A percentile compares a stretch with the other conserved stretches of the same genome.
Conservation (phyloP, 2,888 invertebrate species). For the Neuroscelio doddi region DNA sequence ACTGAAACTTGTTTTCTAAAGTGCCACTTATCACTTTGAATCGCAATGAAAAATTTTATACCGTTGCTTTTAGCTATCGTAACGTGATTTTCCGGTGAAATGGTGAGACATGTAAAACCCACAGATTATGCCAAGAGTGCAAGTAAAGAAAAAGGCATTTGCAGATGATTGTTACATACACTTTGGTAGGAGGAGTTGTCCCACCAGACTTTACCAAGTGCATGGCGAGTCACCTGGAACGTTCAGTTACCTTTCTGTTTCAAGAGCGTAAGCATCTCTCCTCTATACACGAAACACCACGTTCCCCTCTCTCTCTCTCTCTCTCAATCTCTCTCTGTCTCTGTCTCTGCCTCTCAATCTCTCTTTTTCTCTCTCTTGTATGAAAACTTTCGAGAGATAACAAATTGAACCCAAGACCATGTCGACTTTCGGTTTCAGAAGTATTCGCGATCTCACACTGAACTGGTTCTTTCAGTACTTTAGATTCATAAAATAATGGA, state of each 20-base stretch:
- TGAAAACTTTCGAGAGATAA: constrained; percentile 2
- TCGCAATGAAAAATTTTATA: no score
- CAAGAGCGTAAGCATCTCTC: constrained; percentile 66
- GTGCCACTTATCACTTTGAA: no score
- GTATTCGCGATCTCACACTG: not conserved
- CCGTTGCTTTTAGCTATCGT: no score
- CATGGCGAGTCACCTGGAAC: constrained; percentile 55
- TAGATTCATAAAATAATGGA: no score
- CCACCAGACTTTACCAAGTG: constrained; percentile 56
- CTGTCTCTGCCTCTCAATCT: constrained; percentile 42
- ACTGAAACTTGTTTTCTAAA: constrained; percentile 2
- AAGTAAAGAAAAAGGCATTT: constrained; percentile 51
- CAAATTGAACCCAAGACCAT: not conserved
- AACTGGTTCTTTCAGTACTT: no score
- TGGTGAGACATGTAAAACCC: no score
- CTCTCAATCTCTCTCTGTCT: constrained; percentile 6
- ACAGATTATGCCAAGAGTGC: constrained; percentile 1
- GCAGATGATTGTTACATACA: constrained; percentile 27
- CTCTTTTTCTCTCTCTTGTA: constrained; percentile 12
- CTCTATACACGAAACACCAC: constrained; percentile 30
- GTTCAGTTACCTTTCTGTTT: constrained; percentile 69
- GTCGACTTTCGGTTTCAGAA: constrained; percentile 4
- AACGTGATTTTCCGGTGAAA: no score
- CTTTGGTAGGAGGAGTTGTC: constrained; percentile 58
- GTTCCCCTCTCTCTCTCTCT: constrained; percentile 27